Evolutionary conservation across 2,113 vertebrate genomes (phyloP).

Genomic region (Cephalopterus ornatus): DNA sequence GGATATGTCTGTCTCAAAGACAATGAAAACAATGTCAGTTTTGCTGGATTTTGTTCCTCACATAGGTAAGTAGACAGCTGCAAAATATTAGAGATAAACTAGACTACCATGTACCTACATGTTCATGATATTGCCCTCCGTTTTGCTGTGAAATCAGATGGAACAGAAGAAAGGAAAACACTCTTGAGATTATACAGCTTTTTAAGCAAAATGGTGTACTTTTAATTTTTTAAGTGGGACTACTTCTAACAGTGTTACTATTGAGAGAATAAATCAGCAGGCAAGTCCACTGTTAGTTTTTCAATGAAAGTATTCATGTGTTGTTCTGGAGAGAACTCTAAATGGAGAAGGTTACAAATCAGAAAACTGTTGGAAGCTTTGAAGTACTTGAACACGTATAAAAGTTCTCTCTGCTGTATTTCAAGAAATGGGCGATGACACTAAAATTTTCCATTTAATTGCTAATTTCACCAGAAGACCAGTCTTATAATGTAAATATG

Average conservation of each 20-base stretch:
- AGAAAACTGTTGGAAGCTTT: not conserved
- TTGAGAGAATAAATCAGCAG: not conserved
- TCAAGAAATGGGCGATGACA: not conserved
- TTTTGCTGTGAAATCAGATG: not conserved
- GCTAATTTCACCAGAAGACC: not conserved
- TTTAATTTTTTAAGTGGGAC: not conserved
- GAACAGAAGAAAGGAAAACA: not conserved
- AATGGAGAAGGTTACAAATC: not conserved
- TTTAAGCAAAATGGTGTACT: not conserved
- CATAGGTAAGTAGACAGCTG: slow-evolving; percentile 49
- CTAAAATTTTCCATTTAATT: not conserved
- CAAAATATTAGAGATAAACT: slow-evolving; percentile 43
- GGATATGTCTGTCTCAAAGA: slow-evolving; percentile 36
- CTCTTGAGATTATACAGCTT: not conserved
- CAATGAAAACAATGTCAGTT: slow-evolving; percentile 52
- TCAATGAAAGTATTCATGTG: not conserved
- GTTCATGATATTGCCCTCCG: not conserved
- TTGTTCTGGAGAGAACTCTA: not conserved
- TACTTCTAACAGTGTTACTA: not conserved
- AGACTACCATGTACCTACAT: not conserved
- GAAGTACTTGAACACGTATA: not conserved
- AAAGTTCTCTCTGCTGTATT: not conserved
- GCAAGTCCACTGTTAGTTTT: not conserved
- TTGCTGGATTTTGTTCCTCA: slow-evolving; percentile 34
- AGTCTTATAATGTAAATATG: not conserved